Conservation (phyloP, 1,140 invertebrate species). For the Cotesia chilonis region DNA sequence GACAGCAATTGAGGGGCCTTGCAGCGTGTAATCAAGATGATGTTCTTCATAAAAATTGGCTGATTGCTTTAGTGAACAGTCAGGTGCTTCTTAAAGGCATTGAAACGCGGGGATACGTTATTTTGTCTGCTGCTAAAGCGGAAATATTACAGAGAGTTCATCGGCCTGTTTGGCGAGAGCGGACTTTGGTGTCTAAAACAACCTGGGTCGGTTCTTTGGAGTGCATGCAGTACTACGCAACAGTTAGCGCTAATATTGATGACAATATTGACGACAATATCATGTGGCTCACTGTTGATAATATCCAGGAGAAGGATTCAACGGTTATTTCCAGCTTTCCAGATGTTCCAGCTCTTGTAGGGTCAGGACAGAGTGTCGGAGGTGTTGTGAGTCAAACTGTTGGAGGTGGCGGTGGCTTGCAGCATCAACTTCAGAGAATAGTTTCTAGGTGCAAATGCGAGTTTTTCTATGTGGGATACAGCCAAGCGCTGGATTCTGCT, state of each 20-base stretch:
- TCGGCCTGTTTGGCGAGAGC: slow-evolving; percentile 89
- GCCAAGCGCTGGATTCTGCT: slow-evolving; percentile 80
- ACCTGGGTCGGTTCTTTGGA: slow-evolving; percentile 95
- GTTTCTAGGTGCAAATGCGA: slow-evolving; percentile 97
- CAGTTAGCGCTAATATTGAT: slow-evolving; percentile 85
- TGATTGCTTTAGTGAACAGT: slow-evolving; percentile 94
- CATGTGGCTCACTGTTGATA: slow-evolving; percentile 93
- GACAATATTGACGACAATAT: slow-evolving; percentile 87
- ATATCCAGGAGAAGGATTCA: slow-evolving; percentile 86
- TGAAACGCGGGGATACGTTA: slow-evolving; percentile 96
- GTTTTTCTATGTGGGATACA: slow-evolving; percentile 96
- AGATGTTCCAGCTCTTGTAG: slow-evolving; percentile 89
- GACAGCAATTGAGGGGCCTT: slow-evolving; percentile 83
- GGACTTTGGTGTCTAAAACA: slow-evolving; percentile 89
- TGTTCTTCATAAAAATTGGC: slow-evolving; percentile 91
- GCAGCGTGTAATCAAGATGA: slow-evolving; percentile 89
- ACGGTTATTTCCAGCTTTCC: slow-evolving; percentile 78
- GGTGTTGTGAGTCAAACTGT: slow-evolving; percentile 93
- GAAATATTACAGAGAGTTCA: slow-evolving; percentile 92
- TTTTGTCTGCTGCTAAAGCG: slow-evolving; percentile 94
- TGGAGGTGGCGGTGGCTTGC: slow-evolving; percentile 75
- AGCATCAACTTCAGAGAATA: slow-evolving; percentile 87
- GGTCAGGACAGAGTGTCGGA: slow-evolving; percentile 94
- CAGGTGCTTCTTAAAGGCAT: slow-evolving; percentile 96
- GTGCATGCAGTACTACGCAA: slow-evolving; percentile 99